Evolutionary conservation across 2,113 vertebrate species (phyloP).

Genomic region (Pachyramphus minor): DNA sequence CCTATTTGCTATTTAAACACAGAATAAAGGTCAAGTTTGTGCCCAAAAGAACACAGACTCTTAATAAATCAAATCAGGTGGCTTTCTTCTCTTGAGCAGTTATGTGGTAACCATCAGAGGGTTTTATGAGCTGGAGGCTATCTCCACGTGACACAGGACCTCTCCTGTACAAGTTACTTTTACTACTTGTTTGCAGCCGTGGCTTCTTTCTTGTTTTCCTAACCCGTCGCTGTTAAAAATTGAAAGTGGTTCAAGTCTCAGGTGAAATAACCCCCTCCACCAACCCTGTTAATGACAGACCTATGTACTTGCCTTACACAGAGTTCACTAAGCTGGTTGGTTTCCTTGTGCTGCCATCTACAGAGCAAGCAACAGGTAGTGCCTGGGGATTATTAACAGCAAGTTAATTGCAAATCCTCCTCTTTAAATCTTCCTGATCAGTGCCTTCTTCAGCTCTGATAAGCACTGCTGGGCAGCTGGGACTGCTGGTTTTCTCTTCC

Average conservation of each 20-base stretch:
- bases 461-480: neutral
- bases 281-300: conserved; percentile 2
- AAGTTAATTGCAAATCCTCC: neutral
- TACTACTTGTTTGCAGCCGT: neutral
- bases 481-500: neutral
- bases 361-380: conserved; percentile 38
- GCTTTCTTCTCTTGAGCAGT: conserved; percentile 5
- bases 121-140: neutral
- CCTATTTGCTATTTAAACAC: neutral
- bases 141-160: neutral
- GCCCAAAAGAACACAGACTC: neutral
- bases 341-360: conserved; percentile 68
- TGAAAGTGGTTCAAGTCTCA: conserved; percentile 23
- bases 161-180: neutral
- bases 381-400: neutral
- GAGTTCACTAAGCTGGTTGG: neutral
- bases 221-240: conserved; percentile 11
- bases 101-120: neutral
- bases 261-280: neutral
- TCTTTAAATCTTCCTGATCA: neutral
- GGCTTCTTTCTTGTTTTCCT: conserved; percentile 18
- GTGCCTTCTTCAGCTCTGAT: neutral
- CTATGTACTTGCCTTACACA: neutral
- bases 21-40: neutral
- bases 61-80: neutral